phyloP scores from a whole-genome alignment of 2,113 vertebrate genomes.

The Arothron firmamentum region DNA sequence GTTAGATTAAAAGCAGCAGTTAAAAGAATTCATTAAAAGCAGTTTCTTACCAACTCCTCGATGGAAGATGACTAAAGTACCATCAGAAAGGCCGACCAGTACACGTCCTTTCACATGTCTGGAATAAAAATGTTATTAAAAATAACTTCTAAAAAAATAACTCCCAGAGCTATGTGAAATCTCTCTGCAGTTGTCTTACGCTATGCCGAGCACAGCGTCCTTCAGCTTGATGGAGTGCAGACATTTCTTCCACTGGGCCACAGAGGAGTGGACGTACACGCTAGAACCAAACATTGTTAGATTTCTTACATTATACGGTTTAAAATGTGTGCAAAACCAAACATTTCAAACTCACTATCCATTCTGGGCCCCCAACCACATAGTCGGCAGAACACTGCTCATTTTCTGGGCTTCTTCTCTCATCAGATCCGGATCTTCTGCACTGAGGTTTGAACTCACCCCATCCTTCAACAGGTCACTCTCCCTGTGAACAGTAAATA shows the following conservation, averaged over 20 bases:
- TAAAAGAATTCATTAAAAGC: not conserved
- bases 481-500: conserved; percentile 68
- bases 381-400: conserved; percentile 94
- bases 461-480: conserved; percentile 86
- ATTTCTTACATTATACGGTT: no score
- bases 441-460: conserved; percentile 75
- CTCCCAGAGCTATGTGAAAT: rapidly evolving
- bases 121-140: conserved; percentile 16
- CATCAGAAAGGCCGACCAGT: conserved; percentile 91
- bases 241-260: conserved; percentile 96
- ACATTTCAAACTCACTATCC: conserved; percentile 80
- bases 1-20: not conserved
- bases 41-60: conserved; percentile 86
- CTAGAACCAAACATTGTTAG: conserved; percentile 67
- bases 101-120: conserved; percentile 98
- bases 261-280: conserved; percentile 95
- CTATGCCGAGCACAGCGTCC: conserved; percentile 95
- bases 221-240: conserved; percentile 97
- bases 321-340: no score
- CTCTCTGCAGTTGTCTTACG: conserved; percentile 78
- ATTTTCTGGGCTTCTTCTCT: conserved; percentile 97
- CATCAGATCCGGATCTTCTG: conserved; percentile 89
- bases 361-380: conserved; percentile 98
- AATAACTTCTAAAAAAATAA: not conserved
- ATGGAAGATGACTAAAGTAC: conserved; percentile 95